Conservation (phyloP, 1,140 invertebrate species). For the Monochamus saltuarius region DNA sequence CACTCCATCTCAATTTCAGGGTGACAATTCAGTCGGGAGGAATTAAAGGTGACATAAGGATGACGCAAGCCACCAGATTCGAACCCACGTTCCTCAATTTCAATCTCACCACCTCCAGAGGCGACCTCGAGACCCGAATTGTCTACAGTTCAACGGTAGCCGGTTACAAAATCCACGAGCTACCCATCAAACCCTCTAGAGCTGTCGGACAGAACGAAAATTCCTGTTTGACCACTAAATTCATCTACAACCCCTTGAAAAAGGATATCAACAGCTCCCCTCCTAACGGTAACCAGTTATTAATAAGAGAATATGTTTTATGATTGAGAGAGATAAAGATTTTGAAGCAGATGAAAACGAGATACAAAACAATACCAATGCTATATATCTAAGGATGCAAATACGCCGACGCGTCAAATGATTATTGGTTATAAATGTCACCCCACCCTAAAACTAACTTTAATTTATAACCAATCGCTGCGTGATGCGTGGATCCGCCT, state of each 20-base stretch:
- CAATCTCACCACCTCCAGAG: constrained; percentile 63
- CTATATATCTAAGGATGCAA: no score
- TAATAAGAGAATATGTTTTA: neutral
- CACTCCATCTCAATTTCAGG: constrained; percentile 52
- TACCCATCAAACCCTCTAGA: constrained; percentile 63
- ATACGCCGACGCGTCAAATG: no score
- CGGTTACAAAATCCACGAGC: constrained; percentile 67
- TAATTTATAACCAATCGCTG: no score
- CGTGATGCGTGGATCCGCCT: no score
- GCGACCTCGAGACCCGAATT: constrained; percentile 64
- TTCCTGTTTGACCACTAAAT: constrained; percentile 66
- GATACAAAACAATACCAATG: no score
- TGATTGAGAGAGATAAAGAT: neutral
- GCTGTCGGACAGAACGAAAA: constrained; percentile 51
- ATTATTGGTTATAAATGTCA: no score
- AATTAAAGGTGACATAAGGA: constrained; percentile 75
- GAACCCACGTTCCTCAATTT: constrained; percentile 81
- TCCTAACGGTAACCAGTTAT: constrained; percentile 59
- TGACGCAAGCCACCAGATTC: constrained; percentile 81
- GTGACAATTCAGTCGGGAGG: constrained; percentile 76
- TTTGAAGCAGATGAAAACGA: no score
- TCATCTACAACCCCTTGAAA: constrained; percentile 70
- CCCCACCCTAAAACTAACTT: no score
- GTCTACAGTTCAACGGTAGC: constrained; percentile 63
- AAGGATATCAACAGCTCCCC: constrained; percentile 58